phyloP scores from a whole-genome alignment of 2,888 invertebrate genomes.

The Nudaria mundana region DNA sequence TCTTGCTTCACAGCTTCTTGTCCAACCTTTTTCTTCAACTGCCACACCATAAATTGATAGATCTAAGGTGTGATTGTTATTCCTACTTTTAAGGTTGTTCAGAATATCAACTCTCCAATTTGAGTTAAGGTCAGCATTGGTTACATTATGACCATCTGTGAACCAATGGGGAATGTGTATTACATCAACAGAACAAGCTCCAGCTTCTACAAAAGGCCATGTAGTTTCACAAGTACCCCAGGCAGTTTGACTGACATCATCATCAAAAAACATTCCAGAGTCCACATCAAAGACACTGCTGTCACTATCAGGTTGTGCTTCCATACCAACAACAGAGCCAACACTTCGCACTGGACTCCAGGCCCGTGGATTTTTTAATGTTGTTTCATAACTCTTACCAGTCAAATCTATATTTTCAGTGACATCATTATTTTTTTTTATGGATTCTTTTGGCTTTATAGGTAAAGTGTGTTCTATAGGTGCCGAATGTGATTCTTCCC shows the following conservation, averaged over 20 bases:
- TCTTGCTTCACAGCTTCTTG: constrained; percentile 90
- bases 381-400: constrained; percentile 86
- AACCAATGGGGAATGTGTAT: constrained; percentile 90
- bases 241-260: constrained; percentile 86
- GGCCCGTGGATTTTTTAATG: constrained; percentile 89
- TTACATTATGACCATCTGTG: constrained; percentile 80
- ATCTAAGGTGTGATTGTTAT: constrained; percentile 70
- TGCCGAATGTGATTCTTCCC: constrained; percentile 88
- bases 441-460: constrained; percentile 66
- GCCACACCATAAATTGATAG: constrained; percentile 86
- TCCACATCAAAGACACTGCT: constrained; percentile 91
- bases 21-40: constrained; percentile 92
- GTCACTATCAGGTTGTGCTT: constrained; percentile 93
- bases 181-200: constrained; percentile 89
- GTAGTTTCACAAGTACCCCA: constrained; percentile 91
- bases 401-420: constrained; percentile 77
- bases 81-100: constrained; percentile 83
- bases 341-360: constrained; percentile 95
- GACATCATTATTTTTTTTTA: constrained; percentile 56
- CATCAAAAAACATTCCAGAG: constrained; percentile 90
- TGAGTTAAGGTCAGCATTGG: constrained; percentile 84
- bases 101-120: constrained; percentile 89
- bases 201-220: constrained; percentile 91
- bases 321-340: constrained; percentile 91
- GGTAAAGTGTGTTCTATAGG: constrained; percentile 86